Evolutionary conservation across 2,888 invertebrate species (phyloP).

Genomic region (Polymixis flavicincta): DNA sequence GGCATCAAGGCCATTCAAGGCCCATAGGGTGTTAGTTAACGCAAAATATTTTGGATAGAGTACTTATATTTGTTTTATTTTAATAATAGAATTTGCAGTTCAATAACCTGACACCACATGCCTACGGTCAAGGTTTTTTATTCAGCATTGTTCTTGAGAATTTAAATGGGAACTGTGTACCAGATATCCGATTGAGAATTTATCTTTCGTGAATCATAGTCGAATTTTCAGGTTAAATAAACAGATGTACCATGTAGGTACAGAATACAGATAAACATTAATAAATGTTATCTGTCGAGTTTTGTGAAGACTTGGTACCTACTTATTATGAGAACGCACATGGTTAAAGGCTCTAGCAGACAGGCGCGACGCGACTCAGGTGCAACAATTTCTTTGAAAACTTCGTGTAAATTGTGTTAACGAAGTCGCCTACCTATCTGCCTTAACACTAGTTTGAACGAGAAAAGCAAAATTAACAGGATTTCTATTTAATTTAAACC

Average conservation of each 20-base stretch:
- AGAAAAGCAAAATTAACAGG: neutral
- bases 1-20: too few species aligned
- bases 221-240: neutral
- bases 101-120: constrained; percentile 5
- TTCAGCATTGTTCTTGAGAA: neutral
- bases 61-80: too few species aligned
- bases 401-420: too few species aligned
- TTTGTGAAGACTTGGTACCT: neutral
- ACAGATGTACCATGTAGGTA: neutral
- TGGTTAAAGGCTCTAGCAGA: neutral
- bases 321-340: neutral
- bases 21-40: too few species aligned
- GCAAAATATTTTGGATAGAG: neutral
- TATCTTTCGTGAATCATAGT: neutral
- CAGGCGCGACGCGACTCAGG: too few species aligned
- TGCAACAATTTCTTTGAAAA: too few species aligned
- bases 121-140: neutral
- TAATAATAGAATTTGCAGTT: neutral
- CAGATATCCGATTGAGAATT: neutral
- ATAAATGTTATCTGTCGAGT: neutral
- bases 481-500: neutral
- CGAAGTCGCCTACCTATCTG: too few species aligned
- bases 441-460: neutral
- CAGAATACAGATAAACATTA: neutral
- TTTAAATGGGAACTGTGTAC: neutral